These are phyloP conservation scores for Diphyllodes magnificus DNA, from an alignment of 2,113 vertebrate genomes.

Conservation along the genomic window DNA sequence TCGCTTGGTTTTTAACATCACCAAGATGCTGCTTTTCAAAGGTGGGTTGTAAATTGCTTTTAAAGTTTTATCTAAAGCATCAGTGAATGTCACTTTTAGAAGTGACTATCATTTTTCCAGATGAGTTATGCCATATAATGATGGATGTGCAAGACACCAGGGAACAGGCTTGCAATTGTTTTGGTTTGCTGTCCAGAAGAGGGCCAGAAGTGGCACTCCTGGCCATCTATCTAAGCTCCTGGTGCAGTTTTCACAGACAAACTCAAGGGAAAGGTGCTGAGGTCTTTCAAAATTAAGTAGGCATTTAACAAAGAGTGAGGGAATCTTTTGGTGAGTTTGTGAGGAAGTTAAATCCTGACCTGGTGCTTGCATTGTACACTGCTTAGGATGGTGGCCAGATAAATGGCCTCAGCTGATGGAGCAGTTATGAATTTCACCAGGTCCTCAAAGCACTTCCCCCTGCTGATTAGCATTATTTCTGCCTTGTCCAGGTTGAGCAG, in stretches of 20 bases:
- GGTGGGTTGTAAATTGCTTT: not conserved
- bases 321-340: not conserved
- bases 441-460: conserved; percentile 1
- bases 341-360: not conserved
- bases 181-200: not conserved
- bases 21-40: not conserved
- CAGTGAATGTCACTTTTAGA: not conserved
- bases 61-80: not conserved
- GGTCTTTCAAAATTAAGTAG: not conserved
- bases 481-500: conserved; percentile 37
- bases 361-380: not conserved
- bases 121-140: not conserved
- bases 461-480: not conserved
- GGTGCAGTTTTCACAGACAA: not conserved
- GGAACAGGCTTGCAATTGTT: not conserved
- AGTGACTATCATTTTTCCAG: not conserved
- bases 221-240: not conserved
- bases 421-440: conserved; percentile 2
- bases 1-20: not conserved
- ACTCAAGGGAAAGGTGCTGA: not conserved
- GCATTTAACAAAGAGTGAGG: not conserved
- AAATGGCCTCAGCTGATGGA: not conserved
- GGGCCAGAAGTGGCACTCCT: not conserved
- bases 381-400: not conserved
- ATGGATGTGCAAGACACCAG: not conserved